Conservation (phyloP, 2,888 invertebrate genomes). For the Parnassius glacialis region DNA sequence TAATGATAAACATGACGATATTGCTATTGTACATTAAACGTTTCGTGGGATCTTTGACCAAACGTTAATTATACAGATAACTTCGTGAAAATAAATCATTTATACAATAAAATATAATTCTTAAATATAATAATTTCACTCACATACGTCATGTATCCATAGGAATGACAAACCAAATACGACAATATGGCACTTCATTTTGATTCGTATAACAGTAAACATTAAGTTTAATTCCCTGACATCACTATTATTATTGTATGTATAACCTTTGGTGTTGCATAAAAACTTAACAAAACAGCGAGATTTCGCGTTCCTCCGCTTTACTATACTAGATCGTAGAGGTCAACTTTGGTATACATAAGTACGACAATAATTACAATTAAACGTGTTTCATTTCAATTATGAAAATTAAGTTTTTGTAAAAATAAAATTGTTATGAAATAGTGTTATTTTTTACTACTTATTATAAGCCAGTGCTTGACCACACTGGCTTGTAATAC, state of each 20-base stretch:
- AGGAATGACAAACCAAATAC: conserved; percentile 46
- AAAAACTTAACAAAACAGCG: conserved; percentile 30
- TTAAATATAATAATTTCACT: conserved; percentile 33
- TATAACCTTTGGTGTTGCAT: conserved; percentile 23
- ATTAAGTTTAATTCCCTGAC: conserved; percentile 30
- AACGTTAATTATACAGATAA: not conserved
- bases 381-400: too few relatives aligned
- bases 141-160: conserved; percentile 50
- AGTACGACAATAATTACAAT: too few relatives aligned
- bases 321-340: conserved; percentile 62
- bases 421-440: too few relatives aligned
- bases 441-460: too few relatives aligned
- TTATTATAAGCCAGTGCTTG: too few relatives aligned
- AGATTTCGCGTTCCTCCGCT: conserved; percentile 43
- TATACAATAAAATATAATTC: not conserved
- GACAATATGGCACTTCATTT: conserved; percentile 46
- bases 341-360: conserved; percentile 64
- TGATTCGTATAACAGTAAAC: conserved; percentile 28
- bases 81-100: not conserved
- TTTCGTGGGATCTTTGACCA: conserved; percentile 6
- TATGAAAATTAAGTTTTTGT: too few relatives aligned
- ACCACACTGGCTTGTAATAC: too few relatives aligned
- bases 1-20: too few relatives aligned
- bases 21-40: too few relatives aligned
- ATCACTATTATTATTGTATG: conserved; percentile 25